A percentile compares a stretch with the other conserved stretches of the same genome.
phyloP scores from a whole-genome alignment of 2,113 vertebrate genomes.

The Clarias magur region DNA sequence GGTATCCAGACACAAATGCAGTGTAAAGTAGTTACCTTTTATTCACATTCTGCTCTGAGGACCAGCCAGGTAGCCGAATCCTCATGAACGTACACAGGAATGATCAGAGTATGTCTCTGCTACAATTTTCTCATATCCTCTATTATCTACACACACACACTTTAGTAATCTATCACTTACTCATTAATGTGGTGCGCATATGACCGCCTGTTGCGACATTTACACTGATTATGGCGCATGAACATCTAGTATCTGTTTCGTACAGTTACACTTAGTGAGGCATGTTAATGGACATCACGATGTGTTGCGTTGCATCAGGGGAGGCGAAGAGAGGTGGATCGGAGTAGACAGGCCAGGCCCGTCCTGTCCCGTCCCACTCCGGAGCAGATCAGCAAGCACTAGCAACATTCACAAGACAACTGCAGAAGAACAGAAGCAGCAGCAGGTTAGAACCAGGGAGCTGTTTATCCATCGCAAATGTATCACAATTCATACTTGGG shows the following conservation, averaged over 20 bases:
- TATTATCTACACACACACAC: slow-evolving; percentile 54
- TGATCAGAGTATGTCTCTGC: slow-evolving; percentile 51
- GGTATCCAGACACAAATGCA: neutral
- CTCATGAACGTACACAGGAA: slow-evolving; percentile 52
- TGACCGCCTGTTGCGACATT: slow-evolving; percentile 48
- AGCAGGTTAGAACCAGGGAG: neutral
- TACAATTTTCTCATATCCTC: slow-evolving; percentile 41
- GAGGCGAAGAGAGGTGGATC: slow-evolving; percentile 46
- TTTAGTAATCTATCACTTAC: slow-evolving; percentile 59
- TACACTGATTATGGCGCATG: slow-evolving; percentile 55
- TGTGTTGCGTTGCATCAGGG: slow-evolving; percentile 58
- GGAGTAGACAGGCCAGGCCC: slow-evolving; percentile 39
- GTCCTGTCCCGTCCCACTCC: slow-evolving; percentile 43
- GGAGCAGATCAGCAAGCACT: slow-evolving; percentile 53
- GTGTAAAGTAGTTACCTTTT: slow-evolving; percentile 56
- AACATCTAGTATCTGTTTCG: slow-evolving; percentile 59
- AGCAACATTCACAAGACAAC: slow-evolving; percentile 60
- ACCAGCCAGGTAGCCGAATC: slow-evolving; percentile 46
- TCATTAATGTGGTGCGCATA: slow-evolving; percentile 60
- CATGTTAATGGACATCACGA: slow-evolving; percentile 38
- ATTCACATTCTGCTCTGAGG: slow-evolving; percentile 58
- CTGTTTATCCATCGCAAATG: no score
- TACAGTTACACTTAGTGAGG: slow-evolving; percentile 49
- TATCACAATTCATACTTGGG: no score
- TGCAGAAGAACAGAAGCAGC: slow-evolving; percentile 60